Evolutionary conservation across 2,113 vertebrate species (phyloP), one percentile per base, ranked within the genome.

Genomic region (Piaya cayana): DNA sequence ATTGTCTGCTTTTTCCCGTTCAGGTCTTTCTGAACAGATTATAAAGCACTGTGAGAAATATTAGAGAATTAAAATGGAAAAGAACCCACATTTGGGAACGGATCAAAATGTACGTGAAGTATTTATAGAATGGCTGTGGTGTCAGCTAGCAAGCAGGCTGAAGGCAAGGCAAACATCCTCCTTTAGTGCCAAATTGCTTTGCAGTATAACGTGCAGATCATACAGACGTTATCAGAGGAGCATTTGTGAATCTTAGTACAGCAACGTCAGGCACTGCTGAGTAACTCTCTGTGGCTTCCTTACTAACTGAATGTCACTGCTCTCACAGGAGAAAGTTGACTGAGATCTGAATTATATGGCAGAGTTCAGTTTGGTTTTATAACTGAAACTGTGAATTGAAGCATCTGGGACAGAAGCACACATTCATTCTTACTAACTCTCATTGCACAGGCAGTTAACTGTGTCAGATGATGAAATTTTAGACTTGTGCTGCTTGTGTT

Each of bases 1-100:
- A 95, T 96, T 97, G 93, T 95, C 93, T 93, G 42, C 83, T 92
- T 92, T 42, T 89, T 87, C 90, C 47, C 5, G 16, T 60, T 90
- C 62, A 84, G 80, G 52, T 93, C 87, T 88, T 83, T 80, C 53
- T 86, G 63, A 79, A 49, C n/a, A 69, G 69, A 42, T 60, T 90
- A 53, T 85, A 83, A 95, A 65, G 79, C 74, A 23, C 9, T 26
- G 71, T 74, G 80, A 76, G 37, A 95, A 96, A 76, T 42, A 74
- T 32, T 85, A 83, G 53, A 91, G 78, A 88, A 95, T 84, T 85
- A 55, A 77, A 88, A 75, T 62, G 37, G 50, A 63, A 72, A 69
- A 64, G 72, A 83, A 12, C 22, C 88, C 52, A 52, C 69, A 67
- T 60, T 56, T 75, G 42, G 86, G 78, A 80, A 53, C 16, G 18